Evolutionary conservation across 2,113 vertebrate genomes (phyloP).

Genomic region (Lycaon pictus): DNA sequence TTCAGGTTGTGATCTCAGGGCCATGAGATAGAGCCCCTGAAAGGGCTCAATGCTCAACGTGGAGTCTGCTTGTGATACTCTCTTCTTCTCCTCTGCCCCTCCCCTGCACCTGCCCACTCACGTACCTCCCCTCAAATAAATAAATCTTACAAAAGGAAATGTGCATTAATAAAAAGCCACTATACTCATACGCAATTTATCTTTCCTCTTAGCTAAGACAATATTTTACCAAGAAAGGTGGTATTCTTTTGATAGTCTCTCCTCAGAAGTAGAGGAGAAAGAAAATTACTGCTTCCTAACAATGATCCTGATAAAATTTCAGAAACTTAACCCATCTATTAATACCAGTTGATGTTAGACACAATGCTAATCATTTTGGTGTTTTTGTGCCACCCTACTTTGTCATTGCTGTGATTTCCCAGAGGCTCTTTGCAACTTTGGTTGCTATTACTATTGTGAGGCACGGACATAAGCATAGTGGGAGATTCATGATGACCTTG

Average conservation of each 20-base stretch:
- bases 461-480: background rate
- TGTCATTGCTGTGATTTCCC: background rate
- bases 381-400: background rate
- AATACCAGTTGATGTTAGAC: background rate
- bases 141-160: conserved; percentile 11
- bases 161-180: background rate
- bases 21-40: background rate
- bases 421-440: background rate
- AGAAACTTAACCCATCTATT: background rate
- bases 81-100: background rate
- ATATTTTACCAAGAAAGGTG: background rate
- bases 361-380: background rate
- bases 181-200: background rate
- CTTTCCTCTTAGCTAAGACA: background rate
- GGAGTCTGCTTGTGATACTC: background rate
- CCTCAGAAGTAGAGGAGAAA: conserved; percentile 34
- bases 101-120: background rate
- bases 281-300: background rate
- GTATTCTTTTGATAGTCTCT: background rate
- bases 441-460: background rate
- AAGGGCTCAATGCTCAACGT: background rate
- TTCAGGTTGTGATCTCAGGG: background rate
- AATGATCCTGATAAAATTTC: background rate
- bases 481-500: background rate
- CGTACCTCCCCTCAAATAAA: background rate